Evolutionary conservation across 2,797 vertebrate species (phyloP).

Genomic region (Chelidonichthys spinosus): DNA sequence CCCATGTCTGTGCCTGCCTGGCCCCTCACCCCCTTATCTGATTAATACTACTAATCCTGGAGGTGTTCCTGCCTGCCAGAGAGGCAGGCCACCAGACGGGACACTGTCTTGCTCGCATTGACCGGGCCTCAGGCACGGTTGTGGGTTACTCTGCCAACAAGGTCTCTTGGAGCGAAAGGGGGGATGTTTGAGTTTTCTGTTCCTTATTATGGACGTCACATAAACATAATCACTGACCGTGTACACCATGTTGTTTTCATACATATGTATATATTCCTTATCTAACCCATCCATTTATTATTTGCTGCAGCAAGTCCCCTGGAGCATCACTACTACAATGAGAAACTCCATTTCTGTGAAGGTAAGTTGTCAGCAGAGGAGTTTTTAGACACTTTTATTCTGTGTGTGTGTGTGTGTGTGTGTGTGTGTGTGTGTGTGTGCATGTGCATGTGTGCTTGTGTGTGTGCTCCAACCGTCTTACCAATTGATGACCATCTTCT

Average conservation of each 20-base stretch:
- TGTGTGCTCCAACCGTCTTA: conserved; percentile 32
- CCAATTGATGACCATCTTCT: conserved; percentile 65
- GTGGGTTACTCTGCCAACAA: conserved; percentile 68
- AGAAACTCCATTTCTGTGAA: conserved; percentile 89
- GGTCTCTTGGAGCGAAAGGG: conserved; percentile 55
- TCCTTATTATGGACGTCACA: conserved; percentile 24
- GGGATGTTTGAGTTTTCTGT: conserved; percentile 79
- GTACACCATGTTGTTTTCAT: background rate
- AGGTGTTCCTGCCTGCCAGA: conserved; percentile 87
- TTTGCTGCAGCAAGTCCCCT: conserved; percentile 70
- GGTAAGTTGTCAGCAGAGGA: conserved; percentile 80
- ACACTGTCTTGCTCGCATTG: conserved; percentile 80
- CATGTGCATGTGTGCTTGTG: background rate
- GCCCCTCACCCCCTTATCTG: conserved; percentile 86
- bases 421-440: conserved; percentile 1
- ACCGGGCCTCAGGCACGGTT: conserved; percentile 69
- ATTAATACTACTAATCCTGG: conserved; percentile 93
- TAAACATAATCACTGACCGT: conserved; percentile 11
- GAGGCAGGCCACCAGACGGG: conserved; percentile 83
- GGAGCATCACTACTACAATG: conserved; percentile 88
- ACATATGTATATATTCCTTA: conserved; percentile 6
- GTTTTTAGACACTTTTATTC: background rate
- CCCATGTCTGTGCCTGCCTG: conserved; percentile 80
- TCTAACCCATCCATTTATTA: conserved; percentile 19
- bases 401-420: background rate